Evolutionary conservation across 1,140 invertebrate species (phyloP), one percentile per base, ranked within the genome.

Genomic region (Drosophila orosa): DNA sequence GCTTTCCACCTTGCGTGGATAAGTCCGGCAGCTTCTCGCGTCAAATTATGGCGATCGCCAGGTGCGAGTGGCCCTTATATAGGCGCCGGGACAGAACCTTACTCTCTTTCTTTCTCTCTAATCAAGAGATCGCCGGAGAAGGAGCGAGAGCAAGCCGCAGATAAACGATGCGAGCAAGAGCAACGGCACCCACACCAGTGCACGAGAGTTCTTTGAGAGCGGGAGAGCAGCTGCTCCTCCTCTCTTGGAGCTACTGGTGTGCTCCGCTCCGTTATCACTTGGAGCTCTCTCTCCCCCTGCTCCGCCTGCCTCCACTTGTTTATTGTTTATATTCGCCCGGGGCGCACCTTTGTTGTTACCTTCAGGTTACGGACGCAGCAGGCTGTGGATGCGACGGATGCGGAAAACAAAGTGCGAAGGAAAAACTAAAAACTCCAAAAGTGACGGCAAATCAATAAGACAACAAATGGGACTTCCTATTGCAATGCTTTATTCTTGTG

Each of bases 361-460:
- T 47, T 35, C 31, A 22, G 17, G 40, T 31, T 17, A 25, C n/a
- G 24, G 37, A 48, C 39, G 48, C 71, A 29, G 71, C 33, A 33
- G 25, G 52, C 48, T 22, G 24, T 48, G 33, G 19, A 57, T 61
- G n/a, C 22, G 29, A 31, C 31, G 33, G 31, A 52, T 52, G 33
- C 25, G 40, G 35, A 57, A 52, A 35, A 19, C 39, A 39, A 31
- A 52, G 39, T 59, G 55, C 69, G 31, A 59, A 60, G 44, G 15
- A 35, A 29, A 71, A 35, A 27, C 22, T 31, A 48, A 65, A 35
- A 60, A 37, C n/a, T 52, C 31, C 35, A 73, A 73, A 57, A 44
- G 24, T 54, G 61, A 75, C 54, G 73, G 61, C 60, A 76, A 76
- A 76, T 76, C 73, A 76, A 76, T 76, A 76, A 66, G 40, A 67